Base-by-base conservation (phyloP, 2,797 vertebrate species). In the Ataeniobius toweri region DNA sequence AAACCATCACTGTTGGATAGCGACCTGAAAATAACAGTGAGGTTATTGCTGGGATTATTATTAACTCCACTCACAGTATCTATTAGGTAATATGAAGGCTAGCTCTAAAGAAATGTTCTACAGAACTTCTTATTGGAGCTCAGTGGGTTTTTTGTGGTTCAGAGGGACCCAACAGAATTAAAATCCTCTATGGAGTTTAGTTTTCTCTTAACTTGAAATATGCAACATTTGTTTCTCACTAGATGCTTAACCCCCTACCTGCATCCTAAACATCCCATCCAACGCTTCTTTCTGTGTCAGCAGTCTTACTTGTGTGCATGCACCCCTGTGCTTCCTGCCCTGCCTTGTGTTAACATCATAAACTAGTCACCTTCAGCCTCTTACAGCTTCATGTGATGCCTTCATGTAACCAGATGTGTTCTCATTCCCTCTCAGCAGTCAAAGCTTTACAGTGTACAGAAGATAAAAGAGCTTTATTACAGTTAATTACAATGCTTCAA, bases 181-280 rank as follows among this genome's bases (percentile, higher is more conserved):
- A 36, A 51, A 18, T 48, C 51, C 44, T 75, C 28, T 3, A 61
- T 36, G 80, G 20, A 65, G 78, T 75, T 75, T 48, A 75, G 74
- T 72, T 26, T 69, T 83, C 53, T 88, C 48, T 85, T 89, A 31
- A 86, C 86, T 82, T 90, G 81, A 86, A 78, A 65, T 79, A 77
- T 82, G 39, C 39, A 24, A 24, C 63, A 13, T 53, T 28, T n/a
- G 68, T 48, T 71, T 55, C 28, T 31, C 26, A 51, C 26, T 72
- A 7, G 6, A 36, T 39, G 22, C 20, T 58, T 3, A 75, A 69
- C 41, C 39, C 31, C 71, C 53, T 65, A 50, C 41, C 74, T 53
- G 22, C 26, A 68, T 50, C 28, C 79, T 53, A 73, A 79, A 80
- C n/a, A 74, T 59, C 69, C 55, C 41, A 79, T 18, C 68, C 16